These are phyloP conservation scores for Saccostrea glomerata DNA, from an alignment of 1,140 invertebrate genomes.

Conservation along the genomic window DNA sequence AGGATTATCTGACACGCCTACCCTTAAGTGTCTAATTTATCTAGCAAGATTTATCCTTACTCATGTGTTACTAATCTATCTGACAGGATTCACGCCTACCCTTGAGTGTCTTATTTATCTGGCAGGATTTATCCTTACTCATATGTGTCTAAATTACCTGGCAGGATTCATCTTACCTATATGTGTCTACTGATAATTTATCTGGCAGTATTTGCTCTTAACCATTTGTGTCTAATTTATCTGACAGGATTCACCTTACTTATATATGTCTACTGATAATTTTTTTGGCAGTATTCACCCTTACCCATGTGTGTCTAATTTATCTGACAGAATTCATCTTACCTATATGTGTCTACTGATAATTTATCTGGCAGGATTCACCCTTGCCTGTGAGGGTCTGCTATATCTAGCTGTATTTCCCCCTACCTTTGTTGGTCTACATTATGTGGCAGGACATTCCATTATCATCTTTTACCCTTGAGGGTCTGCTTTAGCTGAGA, in stretches of 20 bases:
- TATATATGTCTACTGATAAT: neutral
- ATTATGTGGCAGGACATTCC: neutral
- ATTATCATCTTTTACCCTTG: neutral
- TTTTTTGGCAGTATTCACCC: no score
- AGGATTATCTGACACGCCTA: constrained; percentile 77
- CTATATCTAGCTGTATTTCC: constrained; percentile 28
- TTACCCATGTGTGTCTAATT: no score
- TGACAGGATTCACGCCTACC: no score
- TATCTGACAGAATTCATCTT: no score
- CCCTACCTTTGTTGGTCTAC: neutral
- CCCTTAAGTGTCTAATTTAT: constrained; percentile 83
- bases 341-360: no score
- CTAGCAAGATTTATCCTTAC: constrained; percentile 89
- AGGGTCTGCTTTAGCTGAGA: constrained; percentile 65
- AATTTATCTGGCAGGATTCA: no score
- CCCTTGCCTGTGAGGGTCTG: constrained; percentile 32
- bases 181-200: neutral
- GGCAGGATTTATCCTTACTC: no score
- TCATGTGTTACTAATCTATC: constrained; percentile 34
- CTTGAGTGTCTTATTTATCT: no score
- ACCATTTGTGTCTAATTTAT: constrained; percentile 94
- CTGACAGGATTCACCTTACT: constrained; percentile 87
- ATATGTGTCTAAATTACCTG: no score
- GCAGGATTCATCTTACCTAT: neutral
- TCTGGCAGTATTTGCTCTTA: constrained; percentile 88